Evolutionary conservation across 2,113 vertebrate species (phyloP).

Genomic region (Ginglymostoma cirratum): DNA sequence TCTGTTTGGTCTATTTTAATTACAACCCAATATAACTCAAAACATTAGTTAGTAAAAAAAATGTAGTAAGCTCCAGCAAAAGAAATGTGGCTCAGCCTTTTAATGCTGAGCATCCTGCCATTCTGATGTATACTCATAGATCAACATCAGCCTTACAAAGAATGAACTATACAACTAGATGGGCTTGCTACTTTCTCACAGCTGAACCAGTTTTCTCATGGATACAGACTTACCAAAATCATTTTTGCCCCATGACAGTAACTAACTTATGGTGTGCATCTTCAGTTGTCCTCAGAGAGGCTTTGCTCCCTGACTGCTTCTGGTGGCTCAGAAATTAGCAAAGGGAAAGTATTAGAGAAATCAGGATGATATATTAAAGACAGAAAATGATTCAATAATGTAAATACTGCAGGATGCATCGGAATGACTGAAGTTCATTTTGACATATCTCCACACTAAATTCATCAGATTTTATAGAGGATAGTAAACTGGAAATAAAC

Average conservation of each 20-base stretch:
- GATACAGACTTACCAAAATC: not conserved
- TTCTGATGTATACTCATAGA: conserved; percentile 14
- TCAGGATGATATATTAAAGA: not conserved
- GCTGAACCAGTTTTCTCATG: not conserved
- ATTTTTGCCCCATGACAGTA: conserved; percentile 8
- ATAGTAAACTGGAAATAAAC: not conserved
- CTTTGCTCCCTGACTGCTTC: not conserved
- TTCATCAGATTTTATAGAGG: not conserved
- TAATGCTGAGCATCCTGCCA: not conserved
- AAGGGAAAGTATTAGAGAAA: not conserved
- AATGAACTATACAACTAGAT: not conserved
- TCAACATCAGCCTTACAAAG: conserved; percentile 25
- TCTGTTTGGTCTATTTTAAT: not conserved
- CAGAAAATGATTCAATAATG: not conserved
- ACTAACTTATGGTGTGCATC: not conserved
- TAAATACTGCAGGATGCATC: not conserved
- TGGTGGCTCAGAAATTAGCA: not conserved
- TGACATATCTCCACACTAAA: not conserved
- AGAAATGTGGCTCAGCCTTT: not conserved
- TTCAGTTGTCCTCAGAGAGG: not conserved
- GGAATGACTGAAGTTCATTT: not conserved
- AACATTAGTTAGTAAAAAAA: not conserved
- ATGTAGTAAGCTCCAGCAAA: not conserved
- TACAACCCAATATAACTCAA: not conserved
- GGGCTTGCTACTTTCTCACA: not conserved